phyloP scores from a whole-genome alignment of 2,888 invertebrate genomes.

The Magallana nippona region DNA sequence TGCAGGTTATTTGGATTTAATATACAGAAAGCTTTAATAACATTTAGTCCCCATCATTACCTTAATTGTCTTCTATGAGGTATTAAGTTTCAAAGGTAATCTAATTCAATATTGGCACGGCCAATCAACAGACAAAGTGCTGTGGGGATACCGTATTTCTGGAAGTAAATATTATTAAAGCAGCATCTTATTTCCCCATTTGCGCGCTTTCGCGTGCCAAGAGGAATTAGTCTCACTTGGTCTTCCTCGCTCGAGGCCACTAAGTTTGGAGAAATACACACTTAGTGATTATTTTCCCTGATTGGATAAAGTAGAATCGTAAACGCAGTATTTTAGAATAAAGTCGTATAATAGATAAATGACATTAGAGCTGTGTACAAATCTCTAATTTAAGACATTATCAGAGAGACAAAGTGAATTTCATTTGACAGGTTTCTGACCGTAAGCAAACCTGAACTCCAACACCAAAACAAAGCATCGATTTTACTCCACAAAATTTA shows the following conservation, averaged over 20 bases:
- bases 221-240: slow-evolving; percentile 52
- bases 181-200: slow-evolving; percentile 53
- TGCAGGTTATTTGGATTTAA: slow-evolving; percentile 36
- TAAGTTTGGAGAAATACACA: slow-evolving; percentile 45
- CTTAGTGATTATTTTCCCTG: slow-evolving; percentile 45
- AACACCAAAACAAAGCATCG: neutral
- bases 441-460: slow-evolving; percentile 4
- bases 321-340: slow-evolving; percentile 51
- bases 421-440: slow-evolving; percentile 40
- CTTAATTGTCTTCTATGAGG: slow-evolving; percentile 50
- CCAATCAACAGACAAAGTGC: slow-evolving; percentile 46
- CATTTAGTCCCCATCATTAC: slow-evolving; percentile 46
- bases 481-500: slow-evolving; percentile 20
- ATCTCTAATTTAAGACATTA: slow-evolving; percentile 51
- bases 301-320: slow-evolving; percentile 53
- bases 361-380: slow-evolving; percentile 53
- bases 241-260: slow-evolving; percentile 48
- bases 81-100: slow-evolving; percentile 56
- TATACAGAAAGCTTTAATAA: slow-evolving; percentile 40
- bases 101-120: slow-evolving; percentile 50
- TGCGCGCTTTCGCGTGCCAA: slow-evolving; percentile 54
- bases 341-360: slow-evolving; percentile 57
- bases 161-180: slow-evolving; percentile 53
- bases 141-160: slow-evolving; percentile 48
- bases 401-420: slow-evolving; percentile 42